A percentile compares a stretch with the other conserved stretches of the same genome.
Conservation (phyloP, 2,797 vertebrate species). For the Acanthiza pusilla region DNA sequence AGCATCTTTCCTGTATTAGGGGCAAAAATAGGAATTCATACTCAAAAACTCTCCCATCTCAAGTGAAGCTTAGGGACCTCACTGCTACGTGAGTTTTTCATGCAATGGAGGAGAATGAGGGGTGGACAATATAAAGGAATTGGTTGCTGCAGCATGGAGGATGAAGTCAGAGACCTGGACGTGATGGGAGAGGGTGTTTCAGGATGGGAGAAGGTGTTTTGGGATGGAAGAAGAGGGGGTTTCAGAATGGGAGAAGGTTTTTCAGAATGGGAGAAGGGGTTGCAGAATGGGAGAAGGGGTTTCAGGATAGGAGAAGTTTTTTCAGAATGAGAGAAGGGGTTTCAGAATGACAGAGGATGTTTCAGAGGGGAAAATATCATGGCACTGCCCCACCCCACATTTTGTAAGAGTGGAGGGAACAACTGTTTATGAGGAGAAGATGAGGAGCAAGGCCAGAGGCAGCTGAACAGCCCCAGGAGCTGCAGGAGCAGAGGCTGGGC, state of each 20-base stretch:
- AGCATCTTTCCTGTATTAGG: not conserved
- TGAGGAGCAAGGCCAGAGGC: not conserved
- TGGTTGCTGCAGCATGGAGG: not conserved
- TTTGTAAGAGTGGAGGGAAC: not conserved
- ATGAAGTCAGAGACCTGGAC: not conserved
- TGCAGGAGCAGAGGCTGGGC: not conserved
- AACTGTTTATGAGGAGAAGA: not conserved
- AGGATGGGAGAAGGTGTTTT: not conserved
- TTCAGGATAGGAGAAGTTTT: fast-evolving
- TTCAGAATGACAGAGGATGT: fast-evolving
- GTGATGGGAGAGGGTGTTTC: not conserved
- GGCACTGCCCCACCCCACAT: not conserved
- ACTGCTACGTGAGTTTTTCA: fast-evolving
- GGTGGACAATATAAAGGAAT: not conserved
- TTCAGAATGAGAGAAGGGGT: fast-evolving
- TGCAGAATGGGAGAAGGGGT: not conserved
- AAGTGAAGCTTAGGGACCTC: not conserved
- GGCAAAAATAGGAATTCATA: not conserved
- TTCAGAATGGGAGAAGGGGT: not conserved
- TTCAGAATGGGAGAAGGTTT: fast-evolving
- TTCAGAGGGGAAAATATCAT: not conserved
- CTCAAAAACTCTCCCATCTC: not conserved
- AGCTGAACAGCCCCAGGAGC: not conserved
- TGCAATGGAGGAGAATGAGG: fast-evolving
- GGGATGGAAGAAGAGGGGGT: fast-evolving